These are phyloP conservation scores for Ceyx cyanopectus DNA, from an alignment of 2,113 vertebrate genomes.

Conservation along the genomic window DNA sequence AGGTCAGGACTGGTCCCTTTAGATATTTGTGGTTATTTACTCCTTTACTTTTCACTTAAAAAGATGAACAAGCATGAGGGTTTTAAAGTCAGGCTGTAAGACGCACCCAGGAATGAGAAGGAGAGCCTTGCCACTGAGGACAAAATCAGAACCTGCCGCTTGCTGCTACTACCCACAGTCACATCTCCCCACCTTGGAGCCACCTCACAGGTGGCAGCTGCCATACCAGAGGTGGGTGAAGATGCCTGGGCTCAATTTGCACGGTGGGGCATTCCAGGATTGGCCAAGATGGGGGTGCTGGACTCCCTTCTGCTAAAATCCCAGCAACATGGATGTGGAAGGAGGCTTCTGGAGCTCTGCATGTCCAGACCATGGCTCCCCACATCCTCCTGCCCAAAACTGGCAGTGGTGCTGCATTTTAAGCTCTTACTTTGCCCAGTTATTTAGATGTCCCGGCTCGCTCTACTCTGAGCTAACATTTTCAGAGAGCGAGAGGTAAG, in stretches of 20 bases:
- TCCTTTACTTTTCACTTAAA: not conserved
- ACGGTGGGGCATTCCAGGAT: not conserved
- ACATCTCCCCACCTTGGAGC: accelerated
- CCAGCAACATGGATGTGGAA: accelerated
- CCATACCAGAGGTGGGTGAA: not conserved
- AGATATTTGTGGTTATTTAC: too few relatives aligned
- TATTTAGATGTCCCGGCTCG: not conserved
- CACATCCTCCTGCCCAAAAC: not conserved
- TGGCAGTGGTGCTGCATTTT: accelerated
- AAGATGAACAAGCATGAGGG: accelerated
- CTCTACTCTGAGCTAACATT: not conserved
- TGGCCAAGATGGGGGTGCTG: not conserved
- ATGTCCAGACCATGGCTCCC: not conserved
- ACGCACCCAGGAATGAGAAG: not conserved
- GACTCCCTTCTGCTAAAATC: not conserved
- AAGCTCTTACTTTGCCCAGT: not conserved
- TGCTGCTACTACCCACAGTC: not conserved
- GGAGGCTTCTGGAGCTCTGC: not conserved
- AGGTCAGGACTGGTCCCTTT: not conserved
- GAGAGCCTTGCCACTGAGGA: not conserved
- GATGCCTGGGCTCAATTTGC: not conserved
- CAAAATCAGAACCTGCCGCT: accelerated
- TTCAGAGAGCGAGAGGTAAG: not conserved
- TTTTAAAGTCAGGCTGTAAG: not conserved
- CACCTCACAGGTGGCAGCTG: not conserved